Evolutionary conservation across 2,113 vertebrate genomes (phyloP).

Genomic region (Vidua macroura): DNA sequence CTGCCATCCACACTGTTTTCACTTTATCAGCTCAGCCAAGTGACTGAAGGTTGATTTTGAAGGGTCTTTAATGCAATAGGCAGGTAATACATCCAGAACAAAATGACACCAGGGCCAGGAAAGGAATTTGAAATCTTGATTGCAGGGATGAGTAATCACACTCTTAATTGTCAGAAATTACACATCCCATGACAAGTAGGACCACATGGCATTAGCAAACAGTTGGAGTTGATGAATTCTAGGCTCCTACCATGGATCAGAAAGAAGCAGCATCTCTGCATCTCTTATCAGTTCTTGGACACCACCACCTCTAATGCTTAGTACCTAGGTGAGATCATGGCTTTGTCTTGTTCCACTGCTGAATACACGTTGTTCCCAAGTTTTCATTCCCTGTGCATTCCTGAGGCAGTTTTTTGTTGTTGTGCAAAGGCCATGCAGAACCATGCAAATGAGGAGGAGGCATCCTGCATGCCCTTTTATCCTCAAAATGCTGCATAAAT

Average conservation of each 20-base stretch:
- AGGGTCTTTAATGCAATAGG: background rate
- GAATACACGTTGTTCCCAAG: background rate
- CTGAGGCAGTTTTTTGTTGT: background rate
- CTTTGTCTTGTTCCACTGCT: background rate
- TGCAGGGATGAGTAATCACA: background rate
- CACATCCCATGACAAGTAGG: background rate
- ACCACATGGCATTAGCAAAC: background rate
- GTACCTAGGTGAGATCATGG: rapidly evolving
- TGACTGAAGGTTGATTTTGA: background rate
- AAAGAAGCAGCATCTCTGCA: background rate
- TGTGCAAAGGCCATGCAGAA: background rate
- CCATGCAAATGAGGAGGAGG: background rate
- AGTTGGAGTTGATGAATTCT: background rate
- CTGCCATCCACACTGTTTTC: background rate
- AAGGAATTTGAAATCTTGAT: background rate
- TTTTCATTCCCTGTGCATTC: background rate
- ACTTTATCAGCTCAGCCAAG: background rate
- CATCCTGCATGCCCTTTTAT: background rate
- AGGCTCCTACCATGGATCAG: background rate
- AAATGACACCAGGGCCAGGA: background rate
- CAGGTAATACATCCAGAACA: background rate
- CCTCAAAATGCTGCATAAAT: background rate
- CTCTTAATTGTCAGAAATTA: background rate
- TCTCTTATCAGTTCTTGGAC: background rate
- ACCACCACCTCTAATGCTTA: background rate